Conservation (phyloP, 2,797 vertebrate species). For the Muscicapa comitata region DNA sequence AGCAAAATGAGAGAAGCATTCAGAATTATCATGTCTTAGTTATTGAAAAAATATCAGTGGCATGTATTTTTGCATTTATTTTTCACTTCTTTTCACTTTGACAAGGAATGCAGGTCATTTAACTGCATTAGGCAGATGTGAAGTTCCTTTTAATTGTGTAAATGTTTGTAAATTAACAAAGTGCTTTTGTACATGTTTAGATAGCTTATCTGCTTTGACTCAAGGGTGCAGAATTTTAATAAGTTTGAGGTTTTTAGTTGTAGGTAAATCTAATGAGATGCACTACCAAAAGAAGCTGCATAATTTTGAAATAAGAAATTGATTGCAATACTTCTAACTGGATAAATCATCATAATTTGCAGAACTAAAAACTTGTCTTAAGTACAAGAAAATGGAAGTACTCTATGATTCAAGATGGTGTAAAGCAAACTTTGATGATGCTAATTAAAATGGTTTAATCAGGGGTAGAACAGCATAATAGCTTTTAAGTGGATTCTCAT, state of each 20-base stretch:
- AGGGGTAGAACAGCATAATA: not conserved
- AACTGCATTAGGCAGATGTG: not conserved
- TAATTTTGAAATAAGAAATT: not conserved
- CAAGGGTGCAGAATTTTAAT: not conserved
- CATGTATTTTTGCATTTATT: not conserved
- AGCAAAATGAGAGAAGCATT: not conserved
- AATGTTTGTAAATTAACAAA: not conserved
- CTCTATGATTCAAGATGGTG: not conserved
- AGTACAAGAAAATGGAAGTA: not conserved
- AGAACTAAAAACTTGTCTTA: not conserved
- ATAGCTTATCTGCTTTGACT: not conserved
- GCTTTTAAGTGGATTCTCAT: not conserved
- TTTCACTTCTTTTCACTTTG: not conserved
- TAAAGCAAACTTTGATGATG: not conserved
- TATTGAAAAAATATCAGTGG: not conserved
- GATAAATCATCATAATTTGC: not conserved
- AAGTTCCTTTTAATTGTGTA: not conserved
- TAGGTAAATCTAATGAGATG: not conserved
- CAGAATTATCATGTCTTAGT: not conserved
- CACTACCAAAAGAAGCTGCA: not conserved
- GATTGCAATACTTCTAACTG: not conserved
- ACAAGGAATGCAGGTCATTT: not conserved
- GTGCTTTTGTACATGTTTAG: not conserved
- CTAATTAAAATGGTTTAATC: constrained; percentile 16
- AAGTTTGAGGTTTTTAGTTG: not conserved